These are phyloP conservation scores for Helicorthomorpha holstii DNA, from an alignment of 1,140 invertebrate species.

Conservation along the genomic window DNA sequence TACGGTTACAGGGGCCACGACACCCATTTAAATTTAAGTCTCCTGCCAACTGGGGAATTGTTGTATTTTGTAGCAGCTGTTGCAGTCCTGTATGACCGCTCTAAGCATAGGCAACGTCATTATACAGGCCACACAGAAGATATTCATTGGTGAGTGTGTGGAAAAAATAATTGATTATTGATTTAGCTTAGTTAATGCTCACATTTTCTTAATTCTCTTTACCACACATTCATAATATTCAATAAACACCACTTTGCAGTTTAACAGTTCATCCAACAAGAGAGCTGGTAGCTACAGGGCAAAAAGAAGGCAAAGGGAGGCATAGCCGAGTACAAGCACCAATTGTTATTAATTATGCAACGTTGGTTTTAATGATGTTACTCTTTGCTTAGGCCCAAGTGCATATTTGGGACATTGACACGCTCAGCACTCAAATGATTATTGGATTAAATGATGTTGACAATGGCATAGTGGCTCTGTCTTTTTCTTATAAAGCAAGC, in stretches of 20 bases:
- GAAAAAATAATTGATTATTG: not conserved
- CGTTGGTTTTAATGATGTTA: not conserved
- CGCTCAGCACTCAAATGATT: constrained; percentile 73
- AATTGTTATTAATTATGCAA: constrained; percentile 17
- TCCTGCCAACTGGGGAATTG: constrained; percentile 76
- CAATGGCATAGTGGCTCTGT: constrained; percentile 67
- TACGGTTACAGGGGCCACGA: constrained; percentile 85
- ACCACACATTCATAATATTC: too few species aligned
- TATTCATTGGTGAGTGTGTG: constrained; percentile 44
- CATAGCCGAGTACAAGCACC: constrained; percentile 22
- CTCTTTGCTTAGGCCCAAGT: constrained; percentile 56
- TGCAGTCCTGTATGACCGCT: constrained; percentile 74
- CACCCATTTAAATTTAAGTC: constrained; percentile 70
- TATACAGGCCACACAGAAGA: constrained; percentile 89
- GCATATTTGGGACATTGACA: constrained; percentile 84
- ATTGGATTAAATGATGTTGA: constrained; percentile 84
- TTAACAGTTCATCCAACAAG: constrained; percentile 79
- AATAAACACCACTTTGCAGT: too few species aligned
- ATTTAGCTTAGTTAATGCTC: not conserved
- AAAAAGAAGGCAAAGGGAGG: constrained; percentile 29
- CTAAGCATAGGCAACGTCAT: constrained; percentile 77
- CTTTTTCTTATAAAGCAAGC: constrained; percentile 53
- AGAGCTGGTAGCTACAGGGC: constrained; percentile 77
- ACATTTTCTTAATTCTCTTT: not conserved
- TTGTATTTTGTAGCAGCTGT: constrained; percentile 84